Evolutionary conservation across 1,140 invertebrate genomes (phyloP).

Genomic region (Stegodyphus mimosarum): DNA sequence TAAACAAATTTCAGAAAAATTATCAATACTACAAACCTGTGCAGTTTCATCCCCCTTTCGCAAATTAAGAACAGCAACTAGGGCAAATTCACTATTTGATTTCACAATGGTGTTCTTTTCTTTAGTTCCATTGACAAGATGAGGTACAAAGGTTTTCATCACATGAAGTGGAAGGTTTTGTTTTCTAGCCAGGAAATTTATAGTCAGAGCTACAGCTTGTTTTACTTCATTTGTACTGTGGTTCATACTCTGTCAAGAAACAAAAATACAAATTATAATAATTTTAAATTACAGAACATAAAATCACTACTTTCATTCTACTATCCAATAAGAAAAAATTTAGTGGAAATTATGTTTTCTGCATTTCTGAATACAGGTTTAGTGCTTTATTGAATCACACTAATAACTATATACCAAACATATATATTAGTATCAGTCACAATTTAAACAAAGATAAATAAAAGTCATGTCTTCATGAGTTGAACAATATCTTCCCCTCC

Average conservation of each 20-base stretch:
- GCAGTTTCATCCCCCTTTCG: slow-evolving; percentile 78
- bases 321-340: no score
- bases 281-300: neutral
- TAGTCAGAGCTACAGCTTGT: slow-evolving; percentile 85
- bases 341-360: no score
- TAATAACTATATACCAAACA: no score
- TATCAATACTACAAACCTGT: slow-evolving; percentile 72
- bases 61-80: slow-evolving; percentile 85
- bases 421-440: no score
- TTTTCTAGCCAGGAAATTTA: slow-evolving; percentile 77
- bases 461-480: no score
- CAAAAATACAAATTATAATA: neutral
- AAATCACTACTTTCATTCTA: no score
- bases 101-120: slow-evolving; percentile 96
- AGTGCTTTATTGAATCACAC: no score
- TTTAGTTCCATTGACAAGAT: slow-evolving; percentile 95
- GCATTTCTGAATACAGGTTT: no score
- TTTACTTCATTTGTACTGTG: slow-evolving; percentile 94
- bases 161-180: slow-evolving; percentile 76
- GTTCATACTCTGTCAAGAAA: slow-evolving; percentile 76
- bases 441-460: no score
- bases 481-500: no score
- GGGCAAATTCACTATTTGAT: slow-evolving; percentile 90
- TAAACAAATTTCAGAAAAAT: no score
- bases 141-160: slow-evolving; percentile 83